These are phyloP conservation scores for Eupelmus urozonus DNA, from an alignment of 2,888 invertebrate genomes.

Conservation along the genomic window DNA sequence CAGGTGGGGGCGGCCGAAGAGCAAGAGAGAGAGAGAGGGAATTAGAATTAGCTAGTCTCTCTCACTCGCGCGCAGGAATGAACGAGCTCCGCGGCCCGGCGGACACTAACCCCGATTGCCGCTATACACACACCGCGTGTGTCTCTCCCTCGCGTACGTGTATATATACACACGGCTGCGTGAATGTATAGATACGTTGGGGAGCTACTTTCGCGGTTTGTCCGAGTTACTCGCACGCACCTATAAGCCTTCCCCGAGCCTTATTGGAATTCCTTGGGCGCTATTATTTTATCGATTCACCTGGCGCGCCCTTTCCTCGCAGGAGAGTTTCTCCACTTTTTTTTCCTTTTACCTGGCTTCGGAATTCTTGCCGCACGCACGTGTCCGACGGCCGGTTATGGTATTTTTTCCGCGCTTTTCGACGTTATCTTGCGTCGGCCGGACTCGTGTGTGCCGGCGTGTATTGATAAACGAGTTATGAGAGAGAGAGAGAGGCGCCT, in stretches of 20 bases:
- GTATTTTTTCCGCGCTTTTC: too few species aligned
- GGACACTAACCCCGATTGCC: slow-evolving; percentile 44
- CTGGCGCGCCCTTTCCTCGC: not conserved
- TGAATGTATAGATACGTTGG: not conserved
- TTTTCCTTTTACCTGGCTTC: too few species aligned
- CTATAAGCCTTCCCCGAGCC: not conserved
- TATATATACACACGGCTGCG: not conserved
- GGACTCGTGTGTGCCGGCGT: too few species aligned
- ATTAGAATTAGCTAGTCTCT: too few species aligned
- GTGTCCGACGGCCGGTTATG: too few species aligned
- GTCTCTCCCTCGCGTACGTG: not conserved
- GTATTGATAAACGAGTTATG: too few species aligned
- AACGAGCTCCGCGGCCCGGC: slow-evolving; percentile 12
- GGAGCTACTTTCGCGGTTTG: slow-evolving; percentile 9
- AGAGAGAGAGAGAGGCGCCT: too few species aligned
- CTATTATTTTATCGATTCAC: slow-evolving; percentile 38
- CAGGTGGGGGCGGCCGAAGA: not conserved
- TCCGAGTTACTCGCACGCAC: not conserved
- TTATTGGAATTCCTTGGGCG: slow-evolving; percentile 39
- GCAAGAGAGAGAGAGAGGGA: slow-evolving; percentile 10
- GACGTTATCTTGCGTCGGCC: too few species aligned
- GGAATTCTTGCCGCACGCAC: too few species aligned
- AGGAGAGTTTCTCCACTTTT: too few species aligned
- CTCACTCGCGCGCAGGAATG: slow-evolving; percentile 19
- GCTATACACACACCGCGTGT: not conserved